These are phyloP conservation scores for Lamprotornis superbus DNA, from an alignment of 2,113 vertebrate genomes.

Conservation along the genomic window DNA sequence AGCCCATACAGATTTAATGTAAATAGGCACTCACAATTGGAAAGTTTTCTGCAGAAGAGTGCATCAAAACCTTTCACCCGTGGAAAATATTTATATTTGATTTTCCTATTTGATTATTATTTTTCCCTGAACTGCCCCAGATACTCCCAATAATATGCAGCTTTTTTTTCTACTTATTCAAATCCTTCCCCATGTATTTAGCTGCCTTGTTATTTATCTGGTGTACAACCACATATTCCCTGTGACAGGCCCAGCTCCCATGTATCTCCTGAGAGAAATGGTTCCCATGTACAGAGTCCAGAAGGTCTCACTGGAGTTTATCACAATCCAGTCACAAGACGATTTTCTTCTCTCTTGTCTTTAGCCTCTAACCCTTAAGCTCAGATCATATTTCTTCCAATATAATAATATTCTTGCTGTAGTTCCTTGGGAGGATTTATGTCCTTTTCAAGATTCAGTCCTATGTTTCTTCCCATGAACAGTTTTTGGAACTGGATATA, in stretches of 20 bases:
- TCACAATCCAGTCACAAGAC: neutral
- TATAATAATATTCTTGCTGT: neutral
- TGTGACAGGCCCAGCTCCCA: neutral
- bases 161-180: neutral
- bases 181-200: neutral
- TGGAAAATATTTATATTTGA: slow-evolving; percentile 5
- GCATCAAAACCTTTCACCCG: neutral
- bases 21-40: neutral
- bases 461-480: neutral
- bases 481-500: neutral
- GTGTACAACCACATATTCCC: neutral
- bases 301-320: neutral
- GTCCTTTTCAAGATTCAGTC: neutral
- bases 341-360: neutral
- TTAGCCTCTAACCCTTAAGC: neutral
- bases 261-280: neutral
- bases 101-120: neutral
- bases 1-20: neutral
- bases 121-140: neutral
- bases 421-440: neutral
- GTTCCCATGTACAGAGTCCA: neutral
- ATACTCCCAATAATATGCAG: neutral
- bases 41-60: neutral
- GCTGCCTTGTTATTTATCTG: neutral
- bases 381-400: neutral